Evolutionary conservation across 2,888 invertebrate genomes (phyloP).

Genomic region (Eilema sororculum): DNA sequence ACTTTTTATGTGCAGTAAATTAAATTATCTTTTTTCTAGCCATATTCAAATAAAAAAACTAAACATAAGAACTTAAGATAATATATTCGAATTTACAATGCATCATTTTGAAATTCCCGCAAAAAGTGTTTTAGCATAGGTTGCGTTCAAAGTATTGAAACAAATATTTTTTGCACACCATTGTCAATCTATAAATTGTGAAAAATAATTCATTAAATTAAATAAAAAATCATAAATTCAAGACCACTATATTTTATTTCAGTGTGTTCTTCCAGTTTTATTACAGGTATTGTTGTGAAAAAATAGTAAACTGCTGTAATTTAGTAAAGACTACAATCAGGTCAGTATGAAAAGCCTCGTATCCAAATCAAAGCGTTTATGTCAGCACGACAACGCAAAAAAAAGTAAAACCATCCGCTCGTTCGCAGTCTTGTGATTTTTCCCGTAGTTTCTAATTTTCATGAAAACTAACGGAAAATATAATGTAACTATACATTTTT

Average conservation of each 20-base stretch:
- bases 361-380: conserved; percentile 35
- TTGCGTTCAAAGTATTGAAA: not conserved
- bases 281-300: not conserved
- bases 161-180: not conserved
- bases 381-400: conserved; percentile 24
- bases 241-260: too few species aligned
- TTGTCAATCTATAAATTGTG: not conserved
- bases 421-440: conserved; percentile 74
- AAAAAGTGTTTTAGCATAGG: too few species aligned
- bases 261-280: not conserved
- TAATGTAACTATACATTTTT: conserved; percentile 68
- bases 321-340: not conserved
- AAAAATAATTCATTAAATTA: not conserved
- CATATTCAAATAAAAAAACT: too few species aligned
- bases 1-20: too few species aligned
- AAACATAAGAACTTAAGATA: too few species aligned
- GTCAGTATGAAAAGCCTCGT: conserved; percentile 28
- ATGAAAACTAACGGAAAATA: conserved; percentile 82
- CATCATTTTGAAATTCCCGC: conserved; percentile 1
- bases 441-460: conserved; percentile 73
- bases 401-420: conserved; percentile 56
- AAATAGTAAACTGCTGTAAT: not conserved
- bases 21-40: too few species aligned
- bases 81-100: not conserved
- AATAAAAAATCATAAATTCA: too few species aligned